Evolutionary conservation across 2,888 invertebrate species (phyloP).

Genomic region (Eupeodes luniger): DNA sequence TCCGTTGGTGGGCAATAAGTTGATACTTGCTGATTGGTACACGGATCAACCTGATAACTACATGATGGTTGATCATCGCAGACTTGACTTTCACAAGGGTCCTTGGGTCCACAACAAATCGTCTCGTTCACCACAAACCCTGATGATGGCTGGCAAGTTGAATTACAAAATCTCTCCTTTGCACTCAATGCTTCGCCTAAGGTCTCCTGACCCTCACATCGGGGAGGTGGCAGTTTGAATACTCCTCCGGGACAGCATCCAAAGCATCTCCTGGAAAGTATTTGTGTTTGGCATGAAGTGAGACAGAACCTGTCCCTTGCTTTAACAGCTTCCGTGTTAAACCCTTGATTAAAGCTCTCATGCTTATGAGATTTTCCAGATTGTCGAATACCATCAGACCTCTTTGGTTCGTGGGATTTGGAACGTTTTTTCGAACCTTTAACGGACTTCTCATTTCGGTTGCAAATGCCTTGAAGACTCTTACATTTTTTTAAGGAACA

Average conservation of each 20-base stretch:
- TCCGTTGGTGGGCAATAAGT: constrained; percentile 6
- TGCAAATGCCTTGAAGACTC: neutral
- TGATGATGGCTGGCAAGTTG: constrained; percentile 5
- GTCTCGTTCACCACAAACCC: neutral
- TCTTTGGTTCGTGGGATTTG: constrained; percentile 13
- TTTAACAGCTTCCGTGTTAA: constrained; percentile 37
- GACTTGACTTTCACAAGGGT: neutral
- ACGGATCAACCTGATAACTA: constrained; percentile 9
- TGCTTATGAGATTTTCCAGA: neutral
- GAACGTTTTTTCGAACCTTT: constrained; percentile 13
- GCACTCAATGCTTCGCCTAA: constrained; percentile 45
- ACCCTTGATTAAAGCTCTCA: constrained; percentile 12
- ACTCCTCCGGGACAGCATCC: constrained; percentile 9
- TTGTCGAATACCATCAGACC: neutral
- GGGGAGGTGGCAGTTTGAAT: constrained; percentile 26
- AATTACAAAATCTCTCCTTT: constrained; percentile 51
- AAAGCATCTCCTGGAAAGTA: neutral
- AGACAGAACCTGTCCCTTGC: constrained; percentile 10
- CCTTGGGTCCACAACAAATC: neutral
- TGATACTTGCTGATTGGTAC: neutral
- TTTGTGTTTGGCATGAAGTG: neutral
- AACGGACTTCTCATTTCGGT: neutral
- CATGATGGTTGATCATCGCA: constrained; percentile 1
- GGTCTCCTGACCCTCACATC: constrained; percentile 22
- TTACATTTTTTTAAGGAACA: neutral